These are phyloP conservation scores for Labeo rohita DNA, from an alignment of 2,113 vertebrate genomes.

Conservation along the genomic window DNA sequence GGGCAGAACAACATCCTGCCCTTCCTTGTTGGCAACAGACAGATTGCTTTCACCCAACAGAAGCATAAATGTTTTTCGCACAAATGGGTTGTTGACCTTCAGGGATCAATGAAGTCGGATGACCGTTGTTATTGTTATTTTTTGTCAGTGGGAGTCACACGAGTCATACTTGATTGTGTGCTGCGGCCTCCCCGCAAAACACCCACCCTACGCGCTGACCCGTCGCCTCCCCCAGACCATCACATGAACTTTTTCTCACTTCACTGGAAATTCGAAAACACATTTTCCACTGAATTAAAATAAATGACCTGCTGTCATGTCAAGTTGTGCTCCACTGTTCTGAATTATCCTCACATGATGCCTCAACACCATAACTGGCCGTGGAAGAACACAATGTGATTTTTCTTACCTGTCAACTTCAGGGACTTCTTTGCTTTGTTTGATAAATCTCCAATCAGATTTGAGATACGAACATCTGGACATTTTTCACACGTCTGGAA, in stretches of 20 bases:
- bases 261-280: not conserved
- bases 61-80: not conserved
- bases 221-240: not conserved
- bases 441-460: constrained; percentile 9
- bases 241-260: not conserved
- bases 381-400: not conserved
- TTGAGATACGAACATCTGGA: not conserved
- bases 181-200: not conserved
- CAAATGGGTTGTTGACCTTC: constrained; percentile 37
- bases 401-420: constrained; percentile 8
- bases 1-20: constrained; percentile 26
- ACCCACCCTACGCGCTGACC: not conserved
- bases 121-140: not conserved
- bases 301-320: not conserved
- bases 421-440: not conserved
- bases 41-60: not conserved
- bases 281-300: constrained; percentile 8
- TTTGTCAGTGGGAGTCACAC: constrained; percentile 27
- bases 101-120: constrained; percentile 36
- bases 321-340: not conserved
- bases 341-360: not conserved
- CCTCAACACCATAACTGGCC: not conserved
- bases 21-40: not conserved
- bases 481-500: not conserved
- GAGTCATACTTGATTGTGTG: constrained; percentile 44